phyloP scores from a whole-genome alignment of 2,113 vertebrate genomes.

The Cathartes aura region DNA sequence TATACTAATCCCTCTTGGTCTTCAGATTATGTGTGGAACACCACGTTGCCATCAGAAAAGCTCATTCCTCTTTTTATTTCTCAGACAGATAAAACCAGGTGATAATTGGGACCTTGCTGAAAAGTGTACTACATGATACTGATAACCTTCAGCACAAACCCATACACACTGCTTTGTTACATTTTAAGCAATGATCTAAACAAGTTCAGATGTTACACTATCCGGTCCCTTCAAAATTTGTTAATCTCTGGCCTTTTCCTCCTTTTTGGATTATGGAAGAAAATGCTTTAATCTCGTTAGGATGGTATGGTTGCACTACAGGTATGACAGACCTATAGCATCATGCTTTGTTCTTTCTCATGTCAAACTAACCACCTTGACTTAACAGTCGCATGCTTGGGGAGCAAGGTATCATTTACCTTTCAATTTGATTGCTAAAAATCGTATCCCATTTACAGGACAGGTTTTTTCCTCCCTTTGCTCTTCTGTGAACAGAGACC shows the following conservation, averaged over 20 bases:
- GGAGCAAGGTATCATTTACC: background rate
- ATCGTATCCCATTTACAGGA: background rate
- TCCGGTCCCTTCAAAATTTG: background rate
- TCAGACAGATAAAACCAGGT: background rate
- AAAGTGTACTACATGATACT: background rate
- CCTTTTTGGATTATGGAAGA: background rate
- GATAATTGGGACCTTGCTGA: background rate
- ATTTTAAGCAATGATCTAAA: background rate
- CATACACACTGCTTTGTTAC: background rate
- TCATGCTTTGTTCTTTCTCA: background rate
- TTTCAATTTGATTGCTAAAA: background rate
- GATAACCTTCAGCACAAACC: background rate
- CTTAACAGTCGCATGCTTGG: rapidly evolving
- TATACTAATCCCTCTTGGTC: background rate
- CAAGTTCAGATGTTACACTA: background rate
- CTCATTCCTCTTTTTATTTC: background rate
- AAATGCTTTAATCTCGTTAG: background rate
- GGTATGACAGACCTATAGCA: background rate
- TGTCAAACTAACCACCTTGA: background rate
- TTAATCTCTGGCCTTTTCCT: background rate
- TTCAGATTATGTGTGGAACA: background rate
- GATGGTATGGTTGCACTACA: background rate
- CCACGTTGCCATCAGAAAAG: background rate
- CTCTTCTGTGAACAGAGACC: background rate
- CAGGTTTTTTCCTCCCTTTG: background rate